Evolutionary conservation across 2,113 vertebrate species (phyloP), one percentile per base, ranked within the genome.

Genomic region (Hippolais icterina): DNA sequence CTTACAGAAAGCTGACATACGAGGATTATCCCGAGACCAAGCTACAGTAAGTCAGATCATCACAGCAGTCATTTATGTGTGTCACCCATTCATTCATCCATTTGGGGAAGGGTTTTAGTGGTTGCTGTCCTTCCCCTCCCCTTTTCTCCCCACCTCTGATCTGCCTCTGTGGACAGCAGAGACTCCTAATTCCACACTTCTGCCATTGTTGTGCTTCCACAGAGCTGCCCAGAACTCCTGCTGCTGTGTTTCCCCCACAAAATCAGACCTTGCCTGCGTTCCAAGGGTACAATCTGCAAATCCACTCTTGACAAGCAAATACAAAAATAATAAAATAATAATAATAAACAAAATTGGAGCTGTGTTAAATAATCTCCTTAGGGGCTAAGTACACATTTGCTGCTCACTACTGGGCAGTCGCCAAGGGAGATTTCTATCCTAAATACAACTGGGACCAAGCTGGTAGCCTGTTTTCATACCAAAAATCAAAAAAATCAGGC

Each of bases 1-100:
- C 97, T 97, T 59, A 97, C 92, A 80, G 97, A 97, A 97, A 98
- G 94, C 98, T 98, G 98, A 96, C 97, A 97, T 96, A 90, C 39
- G 95, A 97, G 98, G 98, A 97, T 98, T 98, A 98, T 90, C 97
- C 95, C 20, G 28, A 91, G 91, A 88, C 85, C 60, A 16, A 33
- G 97, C 96, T 68, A 83, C 82, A 50, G 90, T 59, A 63, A 93
- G 95, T 81, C 95, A 92, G 87, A 82, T 56, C 88, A 86, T 77
- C 81, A 35, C 87, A 68, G 94, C 71, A 49, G 63, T 65, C 91
- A 42, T 61, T 84, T 90, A 83, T 93, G 94, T 70, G 85, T 91
- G 92, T 89, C 96, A 63, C 83, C 66, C 83, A 25, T 94, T 96
- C 96, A 94, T 89, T 94, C 93, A 91, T 47, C 54, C 85, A 6